Conservation (phyloP, 2,888 invertebrate genomes). For the Synanthedon formicaeformis region DNA sequence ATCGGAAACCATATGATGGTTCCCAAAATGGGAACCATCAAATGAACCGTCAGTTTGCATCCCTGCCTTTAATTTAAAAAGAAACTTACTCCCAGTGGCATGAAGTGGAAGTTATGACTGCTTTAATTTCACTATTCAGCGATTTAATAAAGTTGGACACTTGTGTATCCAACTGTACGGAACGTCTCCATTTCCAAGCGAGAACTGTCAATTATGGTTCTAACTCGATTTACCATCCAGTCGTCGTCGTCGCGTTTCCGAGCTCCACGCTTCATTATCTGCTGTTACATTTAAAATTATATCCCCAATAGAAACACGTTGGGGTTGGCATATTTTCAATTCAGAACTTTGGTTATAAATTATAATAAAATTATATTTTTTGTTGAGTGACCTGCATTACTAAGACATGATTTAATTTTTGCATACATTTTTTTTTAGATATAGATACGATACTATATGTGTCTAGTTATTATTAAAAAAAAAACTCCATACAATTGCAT, state of each 20-base stretch:
- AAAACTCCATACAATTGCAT: too few relatives aligned
- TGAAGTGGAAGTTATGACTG: too few relatives aligned
- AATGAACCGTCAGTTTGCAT: too few relatives aligned
- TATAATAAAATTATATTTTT: not conserved
- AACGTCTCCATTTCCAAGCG: not conserved
- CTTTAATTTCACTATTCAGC: too few relatives aligned
- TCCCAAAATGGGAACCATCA: too few relatives aligned
- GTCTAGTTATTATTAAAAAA: too few relatives aligned
- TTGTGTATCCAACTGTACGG: not conserved
- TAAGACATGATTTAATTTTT: not conserved
- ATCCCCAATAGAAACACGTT: not conserved
- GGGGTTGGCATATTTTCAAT: not conserved
- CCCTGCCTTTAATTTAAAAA: too few relatives aligned
- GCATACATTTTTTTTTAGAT: not conserved
- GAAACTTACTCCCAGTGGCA: too few relatives aligned
- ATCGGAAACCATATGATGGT: too few relatives aligned
- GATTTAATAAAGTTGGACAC: not conserved
- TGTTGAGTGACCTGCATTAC: not conserved
- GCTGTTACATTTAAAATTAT: not conserved
- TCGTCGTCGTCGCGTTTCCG: not conserved
- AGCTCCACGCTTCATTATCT: not conserved
- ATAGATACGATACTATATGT: not conserved
- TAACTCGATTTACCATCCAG: slow-evolving; percentile 2
- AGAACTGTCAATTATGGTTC: slow-evolving; percentile 1
- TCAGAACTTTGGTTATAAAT: not conserved